A percentile compares a stretch with the other conserved stretches of the same genome.
Conservation (phyloP, 35 echinoderm and acorn worm species). For the Lytechinus variegatus region DNA sequence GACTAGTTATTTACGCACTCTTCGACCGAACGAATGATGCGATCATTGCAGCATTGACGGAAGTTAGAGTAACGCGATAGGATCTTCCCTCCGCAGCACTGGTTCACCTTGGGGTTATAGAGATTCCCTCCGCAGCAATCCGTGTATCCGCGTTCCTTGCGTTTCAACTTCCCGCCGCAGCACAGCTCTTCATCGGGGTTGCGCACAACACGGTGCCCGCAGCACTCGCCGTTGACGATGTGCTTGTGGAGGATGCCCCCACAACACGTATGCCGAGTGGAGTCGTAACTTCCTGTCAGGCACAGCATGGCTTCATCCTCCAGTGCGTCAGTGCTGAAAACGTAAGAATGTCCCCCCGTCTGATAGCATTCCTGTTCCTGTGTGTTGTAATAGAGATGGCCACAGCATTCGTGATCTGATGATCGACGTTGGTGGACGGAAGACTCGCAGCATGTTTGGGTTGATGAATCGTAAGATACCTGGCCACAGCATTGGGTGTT, state of each 20-base stretch:
- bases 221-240: conserved; percentile 59
- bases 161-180: conserved; percentile 43
- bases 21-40: not conserved
- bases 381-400: conserved; percentile 27
- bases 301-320: not conserved
- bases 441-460: conserved; percentile 13
- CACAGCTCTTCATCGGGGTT: conserved; percentile 48
- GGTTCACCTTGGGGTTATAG: not conserved
- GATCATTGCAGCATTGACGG: conserved; percentile 24
- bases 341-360: not conserved
- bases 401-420: conserved; percentile 38
- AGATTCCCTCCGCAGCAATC: not conserved
- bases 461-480: conserved; percentile 39
- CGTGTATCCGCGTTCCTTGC: not conserved
- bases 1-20: not conserved
- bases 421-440: not conserved
- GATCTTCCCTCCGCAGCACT: conserved; percentile 3
- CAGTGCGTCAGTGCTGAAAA: not conserved
- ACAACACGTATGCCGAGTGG: conserved; percentile 61
- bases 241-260: conserved; percentile 56
- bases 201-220: conserved; percentile 21
- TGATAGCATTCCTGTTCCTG: not conserved
- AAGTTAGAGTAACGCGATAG: not conserved
- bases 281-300: conserved; percentile 35
- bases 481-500: conserved; percentile 59